Evolutionary conservation across 1,140 invertebrate species (phyloP).

Genomic region (Drosophila carrolli): DNA sequence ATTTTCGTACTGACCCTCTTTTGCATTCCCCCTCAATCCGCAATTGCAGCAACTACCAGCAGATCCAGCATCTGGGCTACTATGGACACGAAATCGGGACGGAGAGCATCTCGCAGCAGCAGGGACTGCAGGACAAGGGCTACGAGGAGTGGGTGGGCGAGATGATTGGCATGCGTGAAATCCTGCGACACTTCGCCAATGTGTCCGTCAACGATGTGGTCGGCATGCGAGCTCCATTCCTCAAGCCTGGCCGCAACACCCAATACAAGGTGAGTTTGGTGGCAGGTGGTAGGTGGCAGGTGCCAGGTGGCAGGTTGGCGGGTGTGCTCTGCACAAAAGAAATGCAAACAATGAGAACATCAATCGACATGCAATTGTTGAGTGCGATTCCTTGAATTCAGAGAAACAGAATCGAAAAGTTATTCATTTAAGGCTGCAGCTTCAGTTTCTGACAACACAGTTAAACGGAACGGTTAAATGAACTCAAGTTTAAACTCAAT

Average conservation of each 20-base stretch:
- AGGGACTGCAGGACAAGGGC: slow-evolving; percentile 93
- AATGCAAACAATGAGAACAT: slow-evolving; percentile 42
- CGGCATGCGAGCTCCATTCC: slow-evolving; percentile 94
- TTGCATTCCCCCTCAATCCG: slow-evolving; percentile 36
- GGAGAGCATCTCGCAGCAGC: slow-evolving; percentile 93
- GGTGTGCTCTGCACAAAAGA: slow-evolving; percentile 12
- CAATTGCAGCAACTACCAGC: slow-evolving; percentile 93
- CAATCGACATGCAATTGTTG: slow-evolving; percentile 44
- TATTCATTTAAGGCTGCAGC: slow-evolving; percentile 27
- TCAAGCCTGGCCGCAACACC: slow-evolving; percentile 95
- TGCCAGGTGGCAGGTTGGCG: too few relatives aligned
- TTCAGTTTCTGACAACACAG: slow-evolving; percentile 7
- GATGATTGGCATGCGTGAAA: slow-evolving; percentile 97
- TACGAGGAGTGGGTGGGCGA: slow-evolving; percentile 97
- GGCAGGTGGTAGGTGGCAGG: too few relatives aligned
- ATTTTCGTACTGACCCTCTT: slow-evolving; percentile 1
- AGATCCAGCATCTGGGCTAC: slow-evolving; percentile 94
- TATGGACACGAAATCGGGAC: slow-evolving; percentile 96
- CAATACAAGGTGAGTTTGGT: slow-evolving; percentile 91
- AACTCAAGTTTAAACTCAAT: slow-evolving; percentile 3
- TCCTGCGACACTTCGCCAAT: slow-evolving; percentile 92
- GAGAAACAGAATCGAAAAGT: slow-evolving; percentile 32
- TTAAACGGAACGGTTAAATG: slow-evolving; percentile 10
- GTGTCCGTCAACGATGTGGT: slow-evolving; percentile 92
- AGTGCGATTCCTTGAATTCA: slow-evolving; percentile 26